phyloP scores from a whole-genome alignment of 2,888 invertebrate species.

The Ctena decussata region DNA sequence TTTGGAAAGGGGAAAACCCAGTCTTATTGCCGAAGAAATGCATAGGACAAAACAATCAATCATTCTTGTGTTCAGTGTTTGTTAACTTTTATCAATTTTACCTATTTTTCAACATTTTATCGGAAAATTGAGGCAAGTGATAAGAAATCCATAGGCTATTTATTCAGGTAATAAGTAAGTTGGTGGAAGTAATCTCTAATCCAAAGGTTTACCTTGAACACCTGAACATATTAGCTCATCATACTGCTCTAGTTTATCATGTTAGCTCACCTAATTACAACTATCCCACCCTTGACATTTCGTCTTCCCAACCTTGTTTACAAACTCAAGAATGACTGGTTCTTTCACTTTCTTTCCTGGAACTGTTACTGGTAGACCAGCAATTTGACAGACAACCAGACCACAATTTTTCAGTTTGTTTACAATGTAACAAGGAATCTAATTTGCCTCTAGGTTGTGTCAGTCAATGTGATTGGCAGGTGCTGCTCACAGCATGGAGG shows the following conservation, averaged over 20 bases:
- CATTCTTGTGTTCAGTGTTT: too few relatives aligned
- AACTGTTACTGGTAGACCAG: not conserved
- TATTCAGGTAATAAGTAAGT: not conserved
- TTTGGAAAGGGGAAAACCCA: too few relatives aligned
- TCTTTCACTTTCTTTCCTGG: not conserved
- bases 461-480: conserved; percentile 60
- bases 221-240: not conserved
- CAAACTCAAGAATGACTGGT: not conserved
- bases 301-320: not conserved
- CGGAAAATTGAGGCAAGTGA: not conserved
- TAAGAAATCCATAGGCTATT: not conserved
- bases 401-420: conserved; percentile 42
- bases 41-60: too few relatives aligned
- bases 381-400: conserved; percentile 24
- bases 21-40: too few relatives aligned
- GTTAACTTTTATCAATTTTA: too few relatives aligned
- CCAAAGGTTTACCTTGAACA: not conserved
- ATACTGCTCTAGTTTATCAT: not conserved
- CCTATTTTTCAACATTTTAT: too few relatives aligned
- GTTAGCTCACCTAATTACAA: too few relatives aligned
- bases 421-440: conserved; percentile 29
- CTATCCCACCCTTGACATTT: too few relatives aligned
- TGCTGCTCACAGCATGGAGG: not conserved
- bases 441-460: conserved; percentile 44
- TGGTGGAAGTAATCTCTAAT: not conserved